Conservation (phyloP, 1,140 invertebrate species). For the Brachionus paranguensis region DNA sequence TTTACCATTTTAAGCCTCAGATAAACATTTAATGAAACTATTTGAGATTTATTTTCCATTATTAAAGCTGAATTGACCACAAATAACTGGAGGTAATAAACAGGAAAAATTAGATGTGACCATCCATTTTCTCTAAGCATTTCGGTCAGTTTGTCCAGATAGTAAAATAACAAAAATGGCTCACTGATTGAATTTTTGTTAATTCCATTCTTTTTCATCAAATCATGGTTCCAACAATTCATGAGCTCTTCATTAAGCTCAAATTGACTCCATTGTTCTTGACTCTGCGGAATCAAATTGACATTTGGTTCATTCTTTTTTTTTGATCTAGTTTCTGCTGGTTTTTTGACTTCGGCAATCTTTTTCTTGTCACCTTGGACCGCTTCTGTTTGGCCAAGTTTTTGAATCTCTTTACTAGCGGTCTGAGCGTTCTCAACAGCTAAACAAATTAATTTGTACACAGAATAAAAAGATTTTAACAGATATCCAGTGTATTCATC, state of each 20-base stretch:
- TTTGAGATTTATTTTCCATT: background rate
- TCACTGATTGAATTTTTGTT: slow-evolving; percentile 3
- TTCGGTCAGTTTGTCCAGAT: background rate
- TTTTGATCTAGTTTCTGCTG: background rate
- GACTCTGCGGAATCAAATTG: background rate
- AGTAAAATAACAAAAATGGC: slow-evolving; percentile 15
- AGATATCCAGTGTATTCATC: slow-evolving; percentile 46
- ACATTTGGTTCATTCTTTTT: background rate
- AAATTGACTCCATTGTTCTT: slow-evolving; percentile 14
- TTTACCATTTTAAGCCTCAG: slow-evolving; percentile 1
- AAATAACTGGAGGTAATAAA: slow-evolving; percentile 10
- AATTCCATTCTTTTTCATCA: slow-evolving; percentile 36
- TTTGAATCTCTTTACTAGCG: slow-evolving; percentile 29
- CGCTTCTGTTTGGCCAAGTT: background rate
- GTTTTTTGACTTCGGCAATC: background rate
- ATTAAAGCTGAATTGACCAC: slow-evolving; percentile 3
- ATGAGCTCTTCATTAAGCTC: background rate
- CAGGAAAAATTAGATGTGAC: slow-evolving; percentile 4
- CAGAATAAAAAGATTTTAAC: slow-evolving; percentile 45
- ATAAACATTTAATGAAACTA: slow-evolving; percentile 18
- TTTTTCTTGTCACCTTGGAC: background rate
- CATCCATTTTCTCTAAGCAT: background rate
- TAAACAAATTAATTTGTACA: background rate
- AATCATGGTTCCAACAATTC: slow-evolving; percentile 16
- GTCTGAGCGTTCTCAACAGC: slow-evolving; percentile 7